These are phyloP conservation scores for Scaptomyza flava DNA, from an alignment of 2,888 invertebrate genomes.

Conservation along the genomic window DNA sequence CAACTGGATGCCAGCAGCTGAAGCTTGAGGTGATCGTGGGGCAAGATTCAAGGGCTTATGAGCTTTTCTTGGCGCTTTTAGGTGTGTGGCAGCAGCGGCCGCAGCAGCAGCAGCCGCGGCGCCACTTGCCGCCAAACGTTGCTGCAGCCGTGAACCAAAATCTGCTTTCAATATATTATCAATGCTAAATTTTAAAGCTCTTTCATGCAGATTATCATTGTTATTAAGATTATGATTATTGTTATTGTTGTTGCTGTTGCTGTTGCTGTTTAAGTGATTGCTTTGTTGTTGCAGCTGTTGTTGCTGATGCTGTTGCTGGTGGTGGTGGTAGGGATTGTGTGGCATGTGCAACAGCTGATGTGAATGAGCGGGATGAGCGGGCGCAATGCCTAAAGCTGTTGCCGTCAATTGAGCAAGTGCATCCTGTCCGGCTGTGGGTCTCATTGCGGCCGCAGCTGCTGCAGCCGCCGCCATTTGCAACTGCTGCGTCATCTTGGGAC, in stretches of 20 bases:
- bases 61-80: constrained; percentile 58
- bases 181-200: constrained; percentile 91
- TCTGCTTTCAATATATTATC: constrained; percentile 94
- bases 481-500: constrained; percentile 86
- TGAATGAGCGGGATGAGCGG: constrained; percentile 23
- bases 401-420: constrained; percentile 82
- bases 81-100: constrained; percentile 2
- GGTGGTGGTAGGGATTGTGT: constrained; percentile 48
- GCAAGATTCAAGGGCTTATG: constrained; percentile 59
- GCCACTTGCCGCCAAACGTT: constrained; percentile 45
- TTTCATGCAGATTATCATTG: constrained; percentile 85
- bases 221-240: constrained; percentile 67
- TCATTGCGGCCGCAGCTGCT: constrained; percentile 70
- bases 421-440: constrained; percentile 62
- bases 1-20: constrained; percentile 28
- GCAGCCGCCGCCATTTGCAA: constrained; percentile 79
- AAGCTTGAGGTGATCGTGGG: constrained; percentile 30
- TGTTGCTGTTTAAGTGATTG: constrained; percentile 66
- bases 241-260: constrained; percentile 54
- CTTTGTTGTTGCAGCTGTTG: constrained; percentile 46
- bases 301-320: constrained; percentile 68
- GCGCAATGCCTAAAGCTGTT: constrained; percentile 73
- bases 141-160: constrained; percentile 86
- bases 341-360: constrained; percentile 45
- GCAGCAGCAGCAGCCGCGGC: constrained; percentile 1